phyloP scores from a whole-genome alignment of 2,888 invertebrate species.

The Euplagia quadripunctaria region DNA sequence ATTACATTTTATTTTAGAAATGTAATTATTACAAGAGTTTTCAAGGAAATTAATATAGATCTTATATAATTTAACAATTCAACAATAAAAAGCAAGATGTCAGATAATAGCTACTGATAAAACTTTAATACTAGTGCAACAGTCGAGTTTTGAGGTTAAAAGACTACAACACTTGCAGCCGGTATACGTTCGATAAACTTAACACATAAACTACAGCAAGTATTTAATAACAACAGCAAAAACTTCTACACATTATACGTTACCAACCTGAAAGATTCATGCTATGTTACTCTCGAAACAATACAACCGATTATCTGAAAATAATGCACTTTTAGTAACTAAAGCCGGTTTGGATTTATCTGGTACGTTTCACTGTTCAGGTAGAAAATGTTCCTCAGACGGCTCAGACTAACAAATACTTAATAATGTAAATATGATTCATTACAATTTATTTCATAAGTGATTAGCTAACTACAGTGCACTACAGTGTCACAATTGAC shows the following conservation, averaged over 20 bases:
- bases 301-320: neutral
- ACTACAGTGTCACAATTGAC: neutral
- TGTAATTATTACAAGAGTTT: too few species aligned
- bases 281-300: neutral
- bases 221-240: neutral
- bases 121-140: neutral
- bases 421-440: neutral
- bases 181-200: neutral
- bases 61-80: neutral
- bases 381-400: neutral
- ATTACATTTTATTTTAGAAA: too few species aligned
- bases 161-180: neutral
- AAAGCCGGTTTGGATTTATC: neutral
- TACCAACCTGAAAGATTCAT: conserved; percentile 12
- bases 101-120: neutral
- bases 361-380: neutral
- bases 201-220: neutral
- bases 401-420: neutral
- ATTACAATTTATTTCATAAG: neutral
- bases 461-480: neutral
- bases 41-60: neutral
- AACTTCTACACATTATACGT: neutral
- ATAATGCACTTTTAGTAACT: neutral
- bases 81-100: neutral
- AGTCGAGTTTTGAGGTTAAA: conserved; percentile 4